A percentile compares a stretch with the other conserved stretches of the same genome.
phyloP scores from a whole-genome alignment of 1,140 invertebrate species.

The Colletes gigas region DNA sequence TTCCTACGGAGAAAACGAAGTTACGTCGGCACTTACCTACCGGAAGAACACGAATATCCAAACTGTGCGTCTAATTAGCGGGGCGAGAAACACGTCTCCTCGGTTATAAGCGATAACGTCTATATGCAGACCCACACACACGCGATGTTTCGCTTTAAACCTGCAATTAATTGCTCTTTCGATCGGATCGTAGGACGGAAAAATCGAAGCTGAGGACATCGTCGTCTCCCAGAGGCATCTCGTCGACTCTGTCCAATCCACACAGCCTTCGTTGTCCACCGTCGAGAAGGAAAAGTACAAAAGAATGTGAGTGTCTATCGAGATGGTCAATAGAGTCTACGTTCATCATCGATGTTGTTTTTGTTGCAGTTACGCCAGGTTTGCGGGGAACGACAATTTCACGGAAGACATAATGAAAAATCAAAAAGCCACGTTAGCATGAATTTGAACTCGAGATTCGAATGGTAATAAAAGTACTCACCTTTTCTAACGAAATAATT shows the following conservation, averaged over 20 bases:
- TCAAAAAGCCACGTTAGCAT: constrained; percentile 74
- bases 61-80: constrained; percentile 68
- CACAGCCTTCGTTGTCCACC: constrained; percentile 85
- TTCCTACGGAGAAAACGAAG: constrained; percentile 62
- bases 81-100: constrained; percentile 44
- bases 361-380: constrained; percentile 72
- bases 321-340: neutral
- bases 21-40: constrained; percentile 58
- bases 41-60: constrained; percentile 68
- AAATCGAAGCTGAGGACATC: constrained; percentile 34
- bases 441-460: neutral
- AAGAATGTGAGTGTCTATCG: constrained; percentile 80
- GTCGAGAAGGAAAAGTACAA: constrained; percentile 85
- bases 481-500: too few relatives aligned
- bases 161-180: constrained; percentile 50
- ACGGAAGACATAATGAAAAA: constrained; percentile 55
- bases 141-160: constrained; percentile 30
- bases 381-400: constrained; percentile 66
- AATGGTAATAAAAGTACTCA: too few relatives aligned
- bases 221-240: constrained; percentile 82
- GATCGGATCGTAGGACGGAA: constrained; percentile 45
- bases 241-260: constrained; percentile 82
- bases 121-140: constrained; percentile 38
- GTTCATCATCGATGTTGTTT: neutral
- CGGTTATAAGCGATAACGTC: constrained; percentile 56